Conservation (phyloP, 64 coral and sea anemone genomes). For the Platygyra sinensis region DNA sequence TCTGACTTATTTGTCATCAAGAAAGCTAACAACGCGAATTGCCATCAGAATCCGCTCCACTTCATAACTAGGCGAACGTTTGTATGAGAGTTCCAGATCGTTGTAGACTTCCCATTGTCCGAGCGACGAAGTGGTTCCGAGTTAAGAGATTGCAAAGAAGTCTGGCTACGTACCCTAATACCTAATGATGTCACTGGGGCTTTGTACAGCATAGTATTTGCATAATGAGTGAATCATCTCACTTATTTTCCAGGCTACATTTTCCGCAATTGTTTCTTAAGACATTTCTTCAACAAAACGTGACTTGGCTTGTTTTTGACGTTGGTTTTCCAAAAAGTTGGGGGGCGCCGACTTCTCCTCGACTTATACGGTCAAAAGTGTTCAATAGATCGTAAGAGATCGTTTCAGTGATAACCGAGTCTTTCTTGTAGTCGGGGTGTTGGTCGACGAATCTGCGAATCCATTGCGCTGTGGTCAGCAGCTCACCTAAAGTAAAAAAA, state of each 20-base stretch:
- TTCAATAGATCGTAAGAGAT: conserved; percentile 93
- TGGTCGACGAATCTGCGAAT: conserved; percentile 77
- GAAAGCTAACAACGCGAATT: no score
- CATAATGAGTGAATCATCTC: not conserved
- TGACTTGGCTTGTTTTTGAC: no score
- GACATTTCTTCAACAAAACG: conserved; percentile 49
- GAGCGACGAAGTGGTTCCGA: no score
- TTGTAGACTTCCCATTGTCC: no score
- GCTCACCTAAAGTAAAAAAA: conserved; percentile 59
- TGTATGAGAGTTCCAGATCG: no score
- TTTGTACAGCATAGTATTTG: not conserved
- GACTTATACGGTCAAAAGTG: conserved; percentile 72
- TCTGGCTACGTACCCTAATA: no score
- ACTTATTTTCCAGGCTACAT: conserved; percentile 45
- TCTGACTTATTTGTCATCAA: no score
- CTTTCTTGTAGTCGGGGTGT: conserved; percentile 88
- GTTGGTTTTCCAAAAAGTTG: conserved; percentile 79
- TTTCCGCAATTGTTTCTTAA: conserved; percentile 59
- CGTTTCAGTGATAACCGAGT: conserved; percentile 82
- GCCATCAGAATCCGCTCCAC: no score
- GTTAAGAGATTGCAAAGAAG: no score
- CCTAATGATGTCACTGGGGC: no score
- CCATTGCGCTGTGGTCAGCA: conserved; percentile 96
- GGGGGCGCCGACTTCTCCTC: conserved; percentile 58
- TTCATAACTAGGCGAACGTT: no score